phyloP scores from a whole-genome alignment of 2,797 vertebrate genomes.

The Lagocephalus sceleratus region DNA sequence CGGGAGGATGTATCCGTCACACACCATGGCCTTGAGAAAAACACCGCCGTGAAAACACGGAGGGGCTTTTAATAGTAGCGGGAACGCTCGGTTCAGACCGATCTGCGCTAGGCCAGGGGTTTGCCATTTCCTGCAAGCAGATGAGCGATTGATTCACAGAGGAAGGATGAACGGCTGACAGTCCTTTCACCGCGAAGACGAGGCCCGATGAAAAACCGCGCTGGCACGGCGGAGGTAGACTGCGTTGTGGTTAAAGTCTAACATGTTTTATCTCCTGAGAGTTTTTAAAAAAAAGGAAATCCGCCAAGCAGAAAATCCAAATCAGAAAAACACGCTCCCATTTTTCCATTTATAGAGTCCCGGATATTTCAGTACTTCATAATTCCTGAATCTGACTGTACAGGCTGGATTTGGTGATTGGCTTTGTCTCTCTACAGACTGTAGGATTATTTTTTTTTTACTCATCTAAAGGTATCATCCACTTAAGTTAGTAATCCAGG shows the following conservation, averaged over 20 bases:
- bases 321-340: not conserved
- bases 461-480: constrained; percentile 33
- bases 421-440: constrained; percentile 16
- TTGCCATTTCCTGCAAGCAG: constrained; percentile 36
- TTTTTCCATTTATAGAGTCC: constrained; percentile 1
- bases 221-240: constrained; percentile 21
- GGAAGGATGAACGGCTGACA: constrained; percentile 37
- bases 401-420: constrained; percentile 17
- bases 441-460: constrained; percentile 44
- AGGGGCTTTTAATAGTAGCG: constrained; percentile 19
- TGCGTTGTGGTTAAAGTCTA: constrained; percentile 41
- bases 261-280: constrained; percentile 16
- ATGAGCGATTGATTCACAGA: constrained; percentile 18
- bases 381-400: constrained; percentile 20
- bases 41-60: constrained; percentile 20
- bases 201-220: constrained; percentile 46
- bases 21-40: constrained; percentile 41
- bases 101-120: constrained; percentile 38
- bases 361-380: constrained; percentile 9
- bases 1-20: constrained; percentile 57
- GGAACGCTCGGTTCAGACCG: constrained; percentile 6
- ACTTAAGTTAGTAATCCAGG: constrained; percentile 22
- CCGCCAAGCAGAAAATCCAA: not conserved
- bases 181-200: constrained; percentile 34
- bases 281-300: constrained; percentile 2